Evolutionary conservation across 1,140 invertebrate genomes (phyloP).

Genomic region (Trinorchestia longiramus): DNA sequence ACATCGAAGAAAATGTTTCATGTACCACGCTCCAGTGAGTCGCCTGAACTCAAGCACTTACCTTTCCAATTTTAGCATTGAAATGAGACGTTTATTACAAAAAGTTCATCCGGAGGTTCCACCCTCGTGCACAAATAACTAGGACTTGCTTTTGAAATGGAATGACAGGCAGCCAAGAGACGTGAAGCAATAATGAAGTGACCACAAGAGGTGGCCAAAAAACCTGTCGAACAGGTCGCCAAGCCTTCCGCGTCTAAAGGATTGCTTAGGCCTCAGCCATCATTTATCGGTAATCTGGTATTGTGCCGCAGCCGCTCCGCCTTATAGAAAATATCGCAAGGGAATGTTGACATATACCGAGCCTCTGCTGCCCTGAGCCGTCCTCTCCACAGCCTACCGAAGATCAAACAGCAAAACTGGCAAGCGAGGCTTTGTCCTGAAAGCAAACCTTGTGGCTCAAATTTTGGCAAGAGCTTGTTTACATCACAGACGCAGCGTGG

Average conservation of each 20-base stretch:
- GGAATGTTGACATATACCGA: conserved; percentile 36
- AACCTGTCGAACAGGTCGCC: conserved; percentile 26
- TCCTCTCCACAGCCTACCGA: neutral
- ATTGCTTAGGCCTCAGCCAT: conserved; percentile 41
- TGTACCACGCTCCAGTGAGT: neutral
- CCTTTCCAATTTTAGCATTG: neutral
- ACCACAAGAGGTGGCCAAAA: conserved; percentile 29
- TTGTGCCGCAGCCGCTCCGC: conserved; percentile 15
- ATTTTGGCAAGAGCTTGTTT: neutral
- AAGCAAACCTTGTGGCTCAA: neutral
- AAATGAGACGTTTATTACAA: neutral
- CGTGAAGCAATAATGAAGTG: conserved; percentile 32
- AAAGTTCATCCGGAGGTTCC: neutral
- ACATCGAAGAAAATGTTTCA: neutral
- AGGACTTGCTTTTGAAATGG: conserved; percentile 6
- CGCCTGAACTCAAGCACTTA: neutral
- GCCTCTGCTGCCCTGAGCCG: neutral
- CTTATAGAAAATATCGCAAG: conserved; percentile 15
- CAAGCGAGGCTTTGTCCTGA: neutral
- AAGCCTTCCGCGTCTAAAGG: conserved; percentile 36
- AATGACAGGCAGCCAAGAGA: neutral
- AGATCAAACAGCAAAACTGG: conserved; percentile 2
- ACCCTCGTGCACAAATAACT: neutral
- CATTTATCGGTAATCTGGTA: conserved; percentile 45
- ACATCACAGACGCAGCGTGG: neutral